These are phyloP conservation scores for Luperina nickerlii DNA, from an alignment of 2,888 invertebrate species.

Conservation along the genomic window DNA sequence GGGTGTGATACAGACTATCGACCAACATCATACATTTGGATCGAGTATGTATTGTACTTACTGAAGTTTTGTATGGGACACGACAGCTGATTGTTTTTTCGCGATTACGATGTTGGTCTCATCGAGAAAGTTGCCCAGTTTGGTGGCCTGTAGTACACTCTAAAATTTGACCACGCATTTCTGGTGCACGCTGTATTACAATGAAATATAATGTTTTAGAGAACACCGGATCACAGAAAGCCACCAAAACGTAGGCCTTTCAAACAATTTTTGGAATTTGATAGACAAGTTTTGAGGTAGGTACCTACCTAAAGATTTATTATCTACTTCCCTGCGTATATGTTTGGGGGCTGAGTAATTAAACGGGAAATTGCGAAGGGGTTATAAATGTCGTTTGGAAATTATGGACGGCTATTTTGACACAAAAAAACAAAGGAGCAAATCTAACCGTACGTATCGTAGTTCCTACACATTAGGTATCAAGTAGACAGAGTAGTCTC, in stretches of 20 bases:
- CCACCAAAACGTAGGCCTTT: slow-evolving; percentile 91
- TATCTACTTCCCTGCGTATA: not conserved
- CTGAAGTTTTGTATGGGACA: not conserved
- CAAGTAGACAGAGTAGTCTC: not conserved
- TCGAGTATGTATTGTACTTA: no score
- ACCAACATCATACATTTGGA: not conserved
- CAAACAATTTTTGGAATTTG: slow-evolving; percentile 95
- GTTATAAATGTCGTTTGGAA: not conserved
- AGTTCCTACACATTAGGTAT: not conserved
- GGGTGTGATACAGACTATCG: not conserved
- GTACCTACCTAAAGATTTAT: slow-evolving; percentile 1
- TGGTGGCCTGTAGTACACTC: not conserved
- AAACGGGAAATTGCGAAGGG: not conserved
- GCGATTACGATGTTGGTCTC: not conserved
- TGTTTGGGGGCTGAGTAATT: not conserved
- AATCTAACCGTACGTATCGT: not conserved
- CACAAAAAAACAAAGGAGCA: not conserved
- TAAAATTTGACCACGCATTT: not conserved
- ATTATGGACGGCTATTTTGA: not conserved
- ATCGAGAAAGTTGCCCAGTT: not conserved
- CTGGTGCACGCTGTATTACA: not conserved
- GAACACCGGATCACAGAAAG: slow-evolving; percentile 67
- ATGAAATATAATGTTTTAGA: slow-evolving; percentile 76
- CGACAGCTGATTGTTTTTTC: not conserved
- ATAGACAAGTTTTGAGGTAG: slow-evolving; percentile 91